Evolutionary conservation across 53 echinoderm and acorn worm genomes (phyloP).

Genomic region (Hippasteria phrygiana): DNA sequence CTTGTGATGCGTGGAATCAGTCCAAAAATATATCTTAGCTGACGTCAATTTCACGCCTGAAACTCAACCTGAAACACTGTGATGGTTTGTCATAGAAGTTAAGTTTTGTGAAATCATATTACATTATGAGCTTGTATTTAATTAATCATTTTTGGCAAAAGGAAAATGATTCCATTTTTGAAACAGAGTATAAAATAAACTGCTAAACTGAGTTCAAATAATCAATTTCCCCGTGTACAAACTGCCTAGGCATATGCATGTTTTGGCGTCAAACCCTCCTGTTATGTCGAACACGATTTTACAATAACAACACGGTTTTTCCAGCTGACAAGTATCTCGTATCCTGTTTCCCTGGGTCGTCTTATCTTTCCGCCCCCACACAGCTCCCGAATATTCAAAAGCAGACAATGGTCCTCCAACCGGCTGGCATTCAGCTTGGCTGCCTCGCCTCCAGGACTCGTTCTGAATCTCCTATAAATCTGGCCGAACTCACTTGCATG

Average conservation of each 20-base stretch:
- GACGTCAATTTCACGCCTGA: no score
- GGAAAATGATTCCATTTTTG: no score
- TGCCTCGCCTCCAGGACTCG: neutral
- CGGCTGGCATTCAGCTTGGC: neutral
- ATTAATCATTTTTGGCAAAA: no score
- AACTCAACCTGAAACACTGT: no score
- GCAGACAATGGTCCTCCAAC: neutral
- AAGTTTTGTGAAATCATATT: no score
- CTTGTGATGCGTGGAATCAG: neutral
- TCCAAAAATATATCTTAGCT: neutral
- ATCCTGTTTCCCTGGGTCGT: conserved; percentile 4
- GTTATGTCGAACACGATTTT: neutral
- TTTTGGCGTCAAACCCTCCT: neutral
- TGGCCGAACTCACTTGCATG: conserved; percentile 32
- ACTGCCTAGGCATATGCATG: conserved; percentile 4
- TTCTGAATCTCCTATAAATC: neutral
- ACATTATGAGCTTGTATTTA: no score
- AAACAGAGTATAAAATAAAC: no score
- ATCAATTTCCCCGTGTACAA: no score
- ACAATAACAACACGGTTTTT: neutral
- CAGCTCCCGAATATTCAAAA: conserved; percentile 27
- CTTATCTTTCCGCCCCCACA: conserved; percentile 18
- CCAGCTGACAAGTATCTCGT: neutral
- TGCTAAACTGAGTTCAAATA: no score
- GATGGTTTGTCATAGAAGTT: no score